A percentile compares a stretch with the other conserved stretches of the same genome.
Evolutionary conservation across 1,140 invertebrate species (phyloP).

Genomic region (Hydropsyche tenuis): DNA sequence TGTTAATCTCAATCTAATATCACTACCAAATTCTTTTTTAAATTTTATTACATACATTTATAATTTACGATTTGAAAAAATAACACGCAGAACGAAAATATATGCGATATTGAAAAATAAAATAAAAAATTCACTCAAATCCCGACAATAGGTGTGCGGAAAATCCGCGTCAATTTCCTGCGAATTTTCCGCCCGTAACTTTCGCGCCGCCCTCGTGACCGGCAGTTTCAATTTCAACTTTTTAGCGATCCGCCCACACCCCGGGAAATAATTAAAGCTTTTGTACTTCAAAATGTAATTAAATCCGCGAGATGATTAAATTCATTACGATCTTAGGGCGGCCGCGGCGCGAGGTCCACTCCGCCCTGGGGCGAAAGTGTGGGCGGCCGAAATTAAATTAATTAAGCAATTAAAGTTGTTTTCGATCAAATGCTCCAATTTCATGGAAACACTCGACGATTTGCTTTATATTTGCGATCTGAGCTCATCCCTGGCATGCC

Average conservation of each 20-base stretch:
- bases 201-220: too few relatives aligned
- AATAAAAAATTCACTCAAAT: too few relatives aligned
- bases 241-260: neutral
- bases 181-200: too few relatives aligned
- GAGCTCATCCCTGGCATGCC: too few relatives aligned
- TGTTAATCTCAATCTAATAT: too few relatives aligned
- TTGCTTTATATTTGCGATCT: neutral
- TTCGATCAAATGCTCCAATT: constrained; percentile 21
- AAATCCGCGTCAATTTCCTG: too few relatives aligned
- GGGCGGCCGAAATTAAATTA: constrained; percentile 16
- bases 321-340: constrained; percentile 3
- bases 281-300: constrained; percentile 25
- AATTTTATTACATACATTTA: too few relatives aligned
- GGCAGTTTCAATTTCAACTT: constrained; percentile 17
- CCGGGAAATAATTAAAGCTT: constrained; percentile 18
- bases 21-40: too few relatives aligned
- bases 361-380: neutral
- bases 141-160: too few relatives aligned
- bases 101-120: too few relatives aligned
- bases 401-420: constrained; percentile 29
- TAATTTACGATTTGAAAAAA: too few relatives aligned
- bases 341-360: neutral
- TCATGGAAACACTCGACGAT: neutral
- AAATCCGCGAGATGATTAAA: constrained; percentile 27
- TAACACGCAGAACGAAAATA: too few relatives aligned